Evolutionary conservation across 2,797 vertebrate species (phyloP), one percentile per base, ranked within the genome.

Genomic region (Gymnothorax reevesii): DNA sequence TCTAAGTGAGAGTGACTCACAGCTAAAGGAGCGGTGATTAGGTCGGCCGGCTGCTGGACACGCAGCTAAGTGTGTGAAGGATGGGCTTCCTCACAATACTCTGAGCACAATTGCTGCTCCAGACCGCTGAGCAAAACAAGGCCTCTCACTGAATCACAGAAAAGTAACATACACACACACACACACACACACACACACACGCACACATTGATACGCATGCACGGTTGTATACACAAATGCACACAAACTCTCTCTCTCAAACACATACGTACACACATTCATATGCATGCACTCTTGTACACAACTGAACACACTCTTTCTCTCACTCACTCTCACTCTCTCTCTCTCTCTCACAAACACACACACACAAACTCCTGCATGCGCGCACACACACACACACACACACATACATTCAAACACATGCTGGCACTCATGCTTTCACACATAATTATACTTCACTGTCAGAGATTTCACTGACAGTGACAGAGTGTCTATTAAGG

Each of bases 1-100:
- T 42, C 66, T 83, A 73, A 87, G 62, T 69, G 62, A 77, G 86
- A 52, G 33, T 83, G 82, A 75, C 66, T 84, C 86, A 75, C 55
- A 60, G 82, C 7, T 27, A 75, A 59, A 62, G 27, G 55, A 49
- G 33, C 22, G 2, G 5, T n/a, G 27, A 33, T 73, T n/a, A n/a
- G 49, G 62, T 59, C 80, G 42, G 59, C 62, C 57, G 62, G 64
- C 86, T 71, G n/a, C 64, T 17, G 82, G n/a, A 62, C 12, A 20
- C 22, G 42, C 12, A 60, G 82, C 55, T 17, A n/a, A 60, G 82
- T 17, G 59, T n/a, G 80, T 59, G 80, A 57, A 59, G 59, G 57
- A 83, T n/a, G 52, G 25, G 8, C n/a, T 7, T 59, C 22, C 57
- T 57, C 13, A 83, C 52, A 83, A 60, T 4, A n/a, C 12, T 55